Evolutionary conservation across 1,140 invertebrate genomes (phyloP), one percentile per base, ranked within the genome.

Genomic region (Oedothorax gibbosus): DNA sequence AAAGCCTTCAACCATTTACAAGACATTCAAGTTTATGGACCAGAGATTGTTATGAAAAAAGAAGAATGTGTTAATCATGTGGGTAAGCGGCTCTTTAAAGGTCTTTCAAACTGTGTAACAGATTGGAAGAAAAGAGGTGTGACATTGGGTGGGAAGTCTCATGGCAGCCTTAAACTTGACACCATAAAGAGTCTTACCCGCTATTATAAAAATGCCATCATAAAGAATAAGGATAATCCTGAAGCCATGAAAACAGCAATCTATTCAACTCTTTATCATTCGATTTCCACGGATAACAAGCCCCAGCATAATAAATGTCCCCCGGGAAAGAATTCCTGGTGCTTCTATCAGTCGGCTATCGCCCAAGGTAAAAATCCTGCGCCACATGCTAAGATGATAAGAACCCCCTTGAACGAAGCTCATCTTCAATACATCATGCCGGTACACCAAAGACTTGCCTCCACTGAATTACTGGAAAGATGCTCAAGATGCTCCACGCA

Each of bases 391-490:
- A 6, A 66, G 50, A 4, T 77, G 54, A 14, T n/a, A n/a, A 78
- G 10, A 15, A 53, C 49, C 12, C 57, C 53, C 7, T 11, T 56
- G 11, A 66, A 66, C 4, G 73, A 76, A 57, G 21, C 51, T 53
- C 69, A 35, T 72, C n/a, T 77, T 11, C 15, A 15, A 21, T 60
- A 77, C 57, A 77, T 77, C 9, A 11, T 60, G 5, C 56, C 73
- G 0, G 14, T 62, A n/a, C 62, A 60, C 51, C 73, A 77, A 11
- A 57, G 56, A 7, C 18, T 60, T 49, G 73, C 73, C 11, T 14
- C 53, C 18, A 62, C 18, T 0, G 73, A 77, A 6, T 15, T 62
- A 50, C 50, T 77, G 14, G 3, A 77, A 20, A 0, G 73, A 2
- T 77, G 73, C 49, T 60, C 5, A 10, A 56, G 54, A 8, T 62